phyloP scores from a whole-genome alignment of 2,113 vertebrate species.

The Centropristis striata region DNA sequence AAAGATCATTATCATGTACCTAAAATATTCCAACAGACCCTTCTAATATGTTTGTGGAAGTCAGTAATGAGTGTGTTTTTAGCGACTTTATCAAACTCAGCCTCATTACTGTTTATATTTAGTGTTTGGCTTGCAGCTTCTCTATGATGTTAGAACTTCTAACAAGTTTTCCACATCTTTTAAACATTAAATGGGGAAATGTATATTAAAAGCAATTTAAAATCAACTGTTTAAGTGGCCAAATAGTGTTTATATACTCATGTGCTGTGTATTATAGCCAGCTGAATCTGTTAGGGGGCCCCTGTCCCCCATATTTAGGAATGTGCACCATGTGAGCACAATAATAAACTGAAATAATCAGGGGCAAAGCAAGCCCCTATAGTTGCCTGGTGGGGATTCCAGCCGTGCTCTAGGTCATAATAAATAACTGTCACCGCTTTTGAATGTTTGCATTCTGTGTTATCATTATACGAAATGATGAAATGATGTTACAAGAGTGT shows the following conservation, averaged over 20 bases:
- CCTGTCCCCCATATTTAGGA: not conserved
- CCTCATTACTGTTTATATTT: constrained; percentile 1
- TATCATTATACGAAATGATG: not conserved
- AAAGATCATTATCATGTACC: constrained; percentile 15
- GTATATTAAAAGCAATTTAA: not conserved
- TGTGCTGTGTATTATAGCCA: not conserved
- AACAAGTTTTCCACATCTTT: not conserved
- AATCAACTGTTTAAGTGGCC: not conserved
- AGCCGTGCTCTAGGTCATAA: not conserved
- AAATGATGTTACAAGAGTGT: not conserved
- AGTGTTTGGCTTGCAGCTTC: not conserved
- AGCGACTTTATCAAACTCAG: not conserved
- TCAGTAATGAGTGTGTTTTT: constrained; percentile 7
- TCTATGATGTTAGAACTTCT: not conserved
- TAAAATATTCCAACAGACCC: not conserved
- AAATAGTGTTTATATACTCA: not conserved
- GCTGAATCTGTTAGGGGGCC: not conserved
- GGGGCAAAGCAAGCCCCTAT: not conserved
- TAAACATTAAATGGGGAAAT: not conserved
- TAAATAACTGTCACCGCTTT: not conserved
- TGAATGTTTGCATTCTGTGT: not conserved
- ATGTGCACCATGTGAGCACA: not conserved
- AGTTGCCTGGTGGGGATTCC: not conserved
- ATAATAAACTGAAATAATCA: not conserved
- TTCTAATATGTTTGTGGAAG: constrained; percentile 7